These are phyloP conservation scores for Cydia pomonella DNA, from an alignment of 1,140 invertebrate genomes.

Conservation along the genomic window DNA sequence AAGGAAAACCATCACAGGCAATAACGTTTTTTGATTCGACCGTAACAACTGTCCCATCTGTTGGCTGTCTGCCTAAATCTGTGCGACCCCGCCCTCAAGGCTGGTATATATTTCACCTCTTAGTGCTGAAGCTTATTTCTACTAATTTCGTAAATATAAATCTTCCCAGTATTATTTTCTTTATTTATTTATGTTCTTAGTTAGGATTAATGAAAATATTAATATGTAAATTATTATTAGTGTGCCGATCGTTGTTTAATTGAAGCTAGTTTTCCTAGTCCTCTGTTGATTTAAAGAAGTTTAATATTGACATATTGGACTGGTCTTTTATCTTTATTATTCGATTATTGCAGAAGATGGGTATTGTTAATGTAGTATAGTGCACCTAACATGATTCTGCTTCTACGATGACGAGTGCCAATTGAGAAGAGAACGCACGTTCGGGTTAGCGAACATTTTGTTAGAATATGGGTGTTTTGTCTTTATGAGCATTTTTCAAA, in stretches of 20 bases:
- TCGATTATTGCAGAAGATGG: no score
- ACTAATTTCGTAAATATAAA: background rate
- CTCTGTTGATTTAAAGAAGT: background rate
- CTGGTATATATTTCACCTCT: constrained; percentile 38
- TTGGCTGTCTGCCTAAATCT: constrained; percentile 66
- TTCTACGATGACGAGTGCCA: no score
- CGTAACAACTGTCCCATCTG: constrained; percentile 61
- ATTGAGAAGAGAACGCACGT: no score
- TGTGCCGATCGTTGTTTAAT: background rate
- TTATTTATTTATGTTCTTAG: no score
- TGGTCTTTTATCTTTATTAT: background rate
- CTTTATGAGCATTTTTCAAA: no score
- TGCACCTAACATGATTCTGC: no score
- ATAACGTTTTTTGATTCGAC: constrained; percentile 38
- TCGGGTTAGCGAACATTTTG: no score
- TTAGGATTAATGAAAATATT: no score
- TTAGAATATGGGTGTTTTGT: no score
- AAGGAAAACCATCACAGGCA: constrained; percentile 25
- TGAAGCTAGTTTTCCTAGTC: background rate
- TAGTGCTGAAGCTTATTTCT: constrained; percentile 14
- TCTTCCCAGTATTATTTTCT: no score
- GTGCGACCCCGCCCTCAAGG: constrained; percentile 36
- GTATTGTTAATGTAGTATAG: no score
- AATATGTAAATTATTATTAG: no score
- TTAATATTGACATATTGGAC: background rate